Evolutionary conservation across 1,140 invertebrate species (phyloP).

Genomic region (Leptinotarsa undecemlineata): DNA sequence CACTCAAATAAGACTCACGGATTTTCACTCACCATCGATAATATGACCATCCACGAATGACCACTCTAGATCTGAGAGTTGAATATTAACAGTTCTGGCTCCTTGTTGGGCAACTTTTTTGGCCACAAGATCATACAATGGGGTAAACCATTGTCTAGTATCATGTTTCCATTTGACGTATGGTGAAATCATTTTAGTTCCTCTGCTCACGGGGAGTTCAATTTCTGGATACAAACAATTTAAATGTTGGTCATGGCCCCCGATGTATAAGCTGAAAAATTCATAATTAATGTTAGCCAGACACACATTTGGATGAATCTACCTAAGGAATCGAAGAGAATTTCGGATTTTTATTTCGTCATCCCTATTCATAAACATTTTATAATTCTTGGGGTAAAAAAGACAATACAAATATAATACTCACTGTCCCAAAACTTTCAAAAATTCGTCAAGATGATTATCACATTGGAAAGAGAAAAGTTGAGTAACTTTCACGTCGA

Average conservation of each 20-base stretch:
- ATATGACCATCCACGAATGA: slow-evolving; percentile 82
- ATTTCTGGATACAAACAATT: slow-evolving; percentile 61
- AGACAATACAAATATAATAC: neutral
- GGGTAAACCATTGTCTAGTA: slow-evolving; percentile 53
- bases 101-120: slow-evolving; percentile 64
- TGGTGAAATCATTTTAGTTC: slow-evolving; percentile 66
- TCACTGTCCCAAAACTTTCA: slow-evolving; percentile 9
- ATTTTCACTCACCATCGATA: slow-evolving; percentile 70
- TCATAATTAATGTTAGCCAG: neutral
- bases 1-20: too few relatives aligned
- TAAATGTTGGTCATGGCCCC: slow-evolving; percentile 61
- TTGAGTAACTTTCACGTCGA: neutral
- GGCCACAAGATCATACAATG: slow-evolving; percentile 28
- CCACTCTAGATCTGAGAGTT: slow-evolving; percentile 69
- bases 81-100: slow-evolving; percentile 58
- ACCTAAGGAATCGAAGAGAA: too few relatives aligned
- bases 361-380: too few relatives aligned
- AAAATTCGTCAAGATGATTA: neutral
- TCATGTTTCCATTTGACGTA: slow-evolving; percentile 70
- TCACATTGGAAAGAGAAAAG: neutral
- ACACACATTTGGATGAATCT: neutral
- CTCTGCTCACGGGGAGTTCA: slow-evolving; percentile 63
- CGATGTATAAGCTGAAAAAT: slow-evolving; percentile 62
- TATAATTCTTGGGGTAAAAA: too few relatives aligned
- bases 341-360: too few relatives aligned